Percentiles rank a stretch among this genome's conserved stretches.
These are phyloP conservation scores for Pocillopora damicornis DNA, from an alignment of 64 coral and sea anemone species.

Conservation along the genomic window DNA sequence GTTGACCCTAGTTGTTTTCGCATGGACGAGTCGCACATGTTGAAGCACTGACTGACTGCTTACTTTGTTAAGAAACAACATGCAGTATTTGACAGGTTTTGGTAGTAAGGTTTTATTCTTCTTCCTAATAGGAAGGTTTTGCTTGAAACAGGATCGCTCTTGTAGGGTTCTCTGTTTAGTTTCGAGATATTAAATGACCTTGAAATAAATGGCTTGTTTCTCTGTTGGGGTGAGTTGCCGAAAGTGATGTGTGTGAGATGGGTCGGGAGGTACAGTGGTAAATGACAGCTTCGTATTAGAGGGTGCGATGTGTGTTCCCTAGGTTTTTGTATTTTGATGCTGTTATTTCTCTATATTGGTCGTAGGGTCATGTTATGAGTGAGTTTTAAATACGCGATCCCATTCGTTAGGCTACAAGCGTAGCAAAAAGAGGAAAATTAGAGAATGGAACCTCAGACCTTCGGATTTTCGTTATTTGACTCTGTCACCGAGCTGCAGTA, in stretches of 20 bases:
- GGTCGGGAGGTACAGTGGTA: neutral
- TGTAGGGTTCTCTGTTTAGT: neutral
- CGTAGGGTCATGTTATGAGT: neutral
- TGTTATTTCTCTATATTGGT: neutral
- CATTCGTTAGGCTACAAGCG: too few species aligned
- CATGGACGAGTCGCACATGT: too few species aligned
- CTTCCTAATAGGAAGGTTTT: neutral
- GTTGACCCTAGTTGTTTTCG: too few species aligned
- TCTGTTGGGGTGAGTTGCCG: neutral
- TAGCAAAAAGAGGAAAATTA: too few species aligned
- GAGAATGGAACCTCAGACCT: too few species aligned
- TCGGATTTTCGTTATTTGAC: too few species aligned
- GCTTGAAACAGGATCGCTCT: neutral
- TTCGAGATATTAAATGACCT: constrained; percentile 14
- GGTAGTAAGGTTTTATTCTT: neutral
- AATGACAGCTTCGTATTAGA: too few species aligned
- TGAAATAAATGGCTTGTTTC: constrained; percentile 16
- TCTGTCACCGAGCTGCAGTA: too few species aligned
- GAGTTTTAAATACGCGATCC: neutral
- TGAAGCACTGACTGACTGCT: neutral
- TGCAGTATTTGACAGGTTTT: neutral
- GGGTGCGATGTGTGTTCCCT: too few species aligned
- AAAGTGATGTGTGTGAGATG: neutral
- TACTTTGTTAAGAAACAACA: neutral
- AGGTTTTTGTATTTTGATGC: neutral